A percentile compares a stretch with the other conserved stretches of the same genome.
phyloP scores from a whole-genome alignment of 2,797 vertebrate species.

The Clarias laeviceps region DNA sequence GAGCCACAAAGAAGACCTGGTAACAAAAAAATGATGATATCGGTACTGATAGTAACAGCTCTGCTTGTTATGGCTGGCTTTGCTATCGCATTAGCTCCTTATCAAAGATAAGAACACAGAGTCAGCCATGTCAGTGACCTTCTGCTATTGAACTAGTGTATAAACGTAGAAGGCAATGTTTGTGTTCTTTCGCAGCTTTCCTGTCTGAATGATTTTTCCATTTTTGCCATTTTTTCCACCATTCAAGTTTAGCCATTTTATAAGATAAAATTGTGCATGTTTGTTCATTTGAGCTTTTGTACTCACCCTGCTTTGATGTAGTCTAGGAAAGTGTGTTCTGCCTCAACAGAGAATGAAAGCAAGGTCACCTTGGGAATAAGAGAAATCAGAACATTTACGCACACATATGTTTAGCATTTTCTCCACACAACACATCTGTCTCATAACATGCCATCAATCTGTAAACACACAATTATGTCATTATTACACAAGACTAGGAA shows the following conservation, averaged over 20 bases:
- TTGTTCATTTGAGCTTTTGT: background rate
- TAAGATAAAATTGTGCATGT: background rate
- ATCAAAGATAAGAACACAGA: background rate
- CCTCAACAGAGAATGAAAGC: conserved; percentile 89
- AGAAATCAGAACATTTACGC: conserved; percentile 44
- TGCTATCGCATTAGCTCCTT: background rate
- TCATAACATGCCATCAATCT: conserved; percentile 18
- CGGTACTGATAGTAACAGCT: conserved; percentile 30
- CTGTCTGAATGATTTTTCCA: too few species aligned
- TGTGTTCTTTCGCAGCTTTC: background rate
- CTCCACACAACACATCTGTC: conserved; percentile 27
- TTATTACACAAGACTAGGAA: background rate
- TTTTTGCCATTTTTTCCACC: background rate
- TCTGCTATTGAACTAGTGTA: background rate
- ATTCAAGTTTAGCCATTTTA: background rate
- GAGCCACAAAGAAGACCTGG: conserved; percentile 37
- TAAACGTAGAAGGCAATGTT: background rate
- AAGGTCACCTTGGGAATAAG: conserved; percentile 83
- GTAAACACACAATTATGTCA: background rate
- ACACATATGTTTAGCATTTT: conserved; percentile 32
- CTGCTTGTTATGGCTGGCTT: conserved; percentile 41
- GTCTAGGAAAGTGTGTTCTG: conserved; percentile 92
- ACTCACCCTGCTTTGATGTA: conserved; percentile 98
- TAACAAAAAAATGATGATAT: conserved; percentile 38
- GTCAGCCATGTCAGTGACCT: conserved; percentile 27